These are phyloP conservation scores for Parascotia fuliginaria DNA, from an alignment of 2,888 invertebrate species.

Conservation along the genomic window DNA sequence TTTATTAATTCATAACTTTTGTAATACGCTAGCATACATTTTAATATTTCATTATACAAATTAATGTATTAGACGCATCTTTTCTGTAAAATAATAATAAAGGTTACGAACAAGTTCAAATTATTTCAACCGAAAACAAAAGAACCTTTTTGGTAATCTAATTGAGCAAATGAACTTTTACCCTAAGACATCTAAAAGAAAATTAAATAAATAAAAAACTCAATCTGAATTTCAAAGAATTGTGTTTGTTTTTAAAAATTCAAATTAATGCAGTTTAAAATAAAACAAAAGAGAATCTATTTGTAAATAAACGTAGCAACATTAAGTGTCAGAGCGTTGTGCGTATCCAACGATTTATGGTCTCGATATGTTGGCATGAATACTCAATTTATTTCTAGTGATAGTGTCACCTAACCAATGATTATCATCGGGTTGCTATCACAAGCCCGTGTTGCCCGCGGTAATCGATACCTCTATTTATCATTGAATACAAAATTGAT, in stretches of 20 bases:
- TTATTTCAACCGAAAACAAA: background rate
- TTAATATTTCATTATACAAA: no score
- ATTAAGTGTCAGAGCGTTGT: constrained; percentile 26
- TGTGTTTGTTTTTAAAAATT: background rate
- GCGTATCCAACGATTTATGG: constrained; percentile 62
- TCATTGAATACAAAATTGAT: constrained; percentile 38
- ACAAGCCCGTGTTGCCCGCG: constrained; percentile 31
- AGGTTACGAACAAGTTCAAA: background rate
- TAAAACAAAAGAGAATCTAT: background rate
- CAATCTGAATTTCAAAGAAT: no score
- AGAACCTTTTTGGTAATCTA: background rate
- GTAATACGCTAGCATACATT: no score
- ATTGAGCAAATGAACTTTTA: background rate
- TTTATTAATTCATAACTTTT: no score
- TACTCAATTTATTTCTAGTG: constrained; percentile 69
- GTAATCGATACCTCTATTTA: constrained; percentile 39
- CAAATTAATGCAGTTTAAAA: background rate
- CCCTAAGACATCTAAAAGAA: background rate
- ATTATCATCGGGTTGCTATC: constrained; percentile 62
- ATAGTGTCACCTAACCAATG: constrained; percentile 68
- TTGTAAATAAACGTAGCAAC: no score
- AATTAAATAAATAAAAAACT: background rate
- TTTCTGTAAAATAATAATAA: no score
- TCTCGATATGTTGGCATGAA: constrained; percentile 54
- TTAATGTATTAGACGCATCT: no score